Conservation (phyloP, 2,888 invertebrate genomes). For the Tortrix viridana region DNA sequence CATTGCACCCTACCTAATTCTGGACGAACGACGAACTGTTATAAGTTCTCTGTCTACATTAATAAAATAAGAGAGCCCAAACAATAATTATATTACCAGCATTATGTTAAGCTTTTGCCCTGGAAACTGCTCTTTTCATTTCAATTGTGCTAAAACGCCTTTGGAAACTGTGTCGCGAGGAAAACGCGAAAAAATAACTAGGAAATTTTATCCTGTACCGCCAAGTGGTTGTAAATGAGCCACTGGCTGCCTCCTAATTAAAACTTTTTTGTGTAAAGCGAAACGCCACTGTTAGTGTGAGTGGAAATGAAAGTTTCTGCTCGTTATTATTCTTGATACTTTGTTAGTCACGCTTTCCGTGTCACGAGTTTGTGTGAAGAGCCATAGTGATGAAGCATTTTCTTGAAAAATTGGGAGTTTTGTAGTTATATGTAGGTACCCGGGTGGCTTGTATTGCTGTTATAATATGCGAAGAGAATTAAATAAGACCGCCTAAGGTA, state of each 20-base stretch:
- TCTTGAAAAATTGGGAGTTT: conserved; percentile 1
- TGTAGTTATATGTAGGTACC: no score
- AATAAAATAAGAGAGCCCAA: no score
- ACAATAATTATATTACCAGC: not conserved
- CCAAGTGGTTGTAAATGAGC: conserved; percentile 31
- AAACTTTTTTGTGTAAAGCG: conserved; percentile 37
- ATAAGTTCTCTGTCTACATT: no score
- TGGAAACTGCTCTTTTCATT: not conserved
- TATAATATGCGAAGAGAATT: no score
- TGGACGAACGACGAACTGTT: no score
- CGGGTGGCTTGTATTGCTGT: no score
- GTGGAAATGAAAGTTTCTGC: conserved; percentile 38
- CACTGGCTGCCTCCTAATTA: conserved; percentile 33
- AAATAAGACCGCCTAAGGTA: no score
- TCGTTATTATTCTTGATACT: conserved; percentile 51
- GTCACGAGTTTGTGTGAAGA: conserved; percentile 8
- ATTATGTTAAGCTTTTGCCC: not conserved
- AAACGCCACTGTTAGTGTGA: conserved; percentile 22
- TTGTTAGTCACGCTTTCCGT: conserved; percentile 7
- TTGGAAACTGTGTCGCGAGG: not conserved
- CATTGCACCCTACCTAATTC: no score
- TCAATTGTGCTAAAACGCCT: conserved; percentile 2
- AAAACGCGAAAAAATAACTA: conserved; percentile 20
- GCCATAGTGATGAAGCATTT: not conserved
- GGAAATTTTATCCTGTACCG: conserved; percentile 25